Base-by-base conservation (phyloP, 1,140 invertebrate genomes). In the Sycophila sp. region DNA sequence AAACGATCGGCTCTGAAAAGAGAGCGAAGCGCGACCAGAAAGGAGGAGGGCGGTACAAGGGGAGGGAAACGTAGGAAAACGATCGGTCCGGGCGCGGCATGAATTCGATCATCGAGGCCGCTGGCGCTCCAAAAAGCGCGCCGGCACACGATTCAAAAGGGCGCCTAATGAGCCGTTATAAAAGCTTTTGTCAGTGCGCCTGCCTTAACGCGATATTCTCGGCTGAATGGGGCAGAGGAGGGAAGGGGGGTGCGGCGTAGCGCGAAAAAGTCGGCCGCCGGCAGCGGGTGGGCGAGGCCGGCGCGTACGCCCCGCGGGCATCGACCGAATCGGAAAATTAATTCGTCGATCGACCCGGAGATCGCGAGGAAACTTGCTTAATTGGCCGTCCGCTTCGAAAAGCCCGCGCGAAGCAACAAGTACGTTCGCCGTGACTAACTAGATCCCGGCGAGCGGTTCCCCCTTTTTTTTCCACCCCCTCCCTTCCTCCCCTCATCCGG, bases 91-190 rank as follows among this genome's bases (percentile, higher is more conserved):
- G n/a, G n/a, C n/a, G n/a, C n/a, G 30, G 10, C 2, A 55, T 15
- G 36, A 1, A 24, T 36, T 53, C 26, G 22, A 65, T 65, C 34
- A 55, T 13, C 49, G 30, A 56, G 56, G 55, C 56, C 22, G n/a
- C n/a, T n/a, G n/a, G n/a, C n/a, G n/a, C 13, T 59, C 28, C 19
- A 59, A 26, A 42, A 28, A 45, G 40, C 40, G 8, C n/a, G 40
- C 15, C n/a, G 42, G 42, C 42, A 6, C 32, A 32, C 36, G 7
- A 30, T 42, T 55, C 36, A 42, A 66, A 56, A 56, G 51, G 13
- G 1, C n/a, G 32, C n/a, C 47, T 66, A 66, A 56, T 56, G 51
- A 66, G 24, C 36, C 36, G 34, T 56, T 56, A 66, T 66, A 55
- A 66, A 66, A 55, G 36, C 19, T 32, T 66, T 56, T 66, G 51